Percentiles rank a stretch among this genome's conserved stretches.
Evolutionary conservation across 1,140 invertebrate genomes (phyloP).

Genomic region (Pogonomyrmex barbatus): DNA sequence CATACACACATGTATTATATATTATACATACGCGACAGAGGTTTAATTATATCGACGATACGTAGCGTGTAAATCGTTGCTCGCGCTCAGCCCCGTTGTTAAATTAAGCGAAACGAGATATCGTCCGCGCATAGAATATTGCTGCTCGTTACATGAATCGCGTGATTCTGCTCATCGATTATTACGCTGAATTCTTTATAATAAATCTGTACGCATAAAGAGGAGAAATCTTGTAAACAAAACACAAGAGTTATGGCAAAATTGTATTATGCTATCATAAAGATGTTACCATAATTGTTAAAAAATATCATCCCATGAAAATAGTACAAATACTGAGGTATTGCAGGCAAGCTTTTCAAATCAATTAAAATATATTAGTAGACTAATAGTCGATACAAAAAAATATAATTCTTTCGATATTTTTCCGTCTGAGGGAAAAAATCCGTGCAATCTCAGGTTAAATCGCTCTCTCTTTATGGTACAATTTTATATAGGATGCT

Average conservation of each 20-base stretch:
- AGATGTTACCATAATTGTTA: background rate
- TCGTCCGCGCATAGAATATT: conserved; percentile 42
- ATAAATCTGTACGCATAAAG: background rate
- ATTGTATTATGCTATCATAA: background rate
- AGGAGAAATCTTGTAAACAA: background rate
- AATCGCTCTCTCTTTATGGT: conserved; percentile 32
- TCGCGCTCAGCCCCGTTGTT: conserved; percentile 56
- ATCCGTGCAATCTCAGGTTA: background rate
- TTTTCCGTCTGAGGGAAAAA: background rate
- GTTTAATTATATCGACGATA: conserved; percentile 61
- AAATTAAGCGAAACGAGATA: conserved; percentile 59
- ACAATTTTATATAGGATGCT: conserved; percentile 30
- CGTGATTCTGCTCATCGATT: conserved; percentile 42
- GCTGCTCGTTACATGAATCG: conserved; percentile 40
- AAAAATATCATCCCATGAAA: background rate
- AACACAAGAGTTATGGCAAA: background rate
- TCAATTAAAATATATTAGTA: background rate
- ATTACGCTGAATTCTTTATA: background rate
- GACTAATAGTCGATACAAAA: background rate
- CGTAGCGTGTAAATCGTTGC: conserved; percentile 36
- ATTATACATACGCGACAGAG: conserved; percentile 61
- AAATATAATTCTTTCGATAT: conserved; percentile 7
- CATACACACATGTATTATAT: conserved; percentile 40
- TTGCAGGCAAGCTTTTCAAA: background rate
- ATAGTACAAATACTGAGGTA: background rate